These are phyloP conservation scores for Sardina pilchardus DNA, from an alignment of 2,113 vertebrate genomes.

Conservation along the genomic window DNA sequence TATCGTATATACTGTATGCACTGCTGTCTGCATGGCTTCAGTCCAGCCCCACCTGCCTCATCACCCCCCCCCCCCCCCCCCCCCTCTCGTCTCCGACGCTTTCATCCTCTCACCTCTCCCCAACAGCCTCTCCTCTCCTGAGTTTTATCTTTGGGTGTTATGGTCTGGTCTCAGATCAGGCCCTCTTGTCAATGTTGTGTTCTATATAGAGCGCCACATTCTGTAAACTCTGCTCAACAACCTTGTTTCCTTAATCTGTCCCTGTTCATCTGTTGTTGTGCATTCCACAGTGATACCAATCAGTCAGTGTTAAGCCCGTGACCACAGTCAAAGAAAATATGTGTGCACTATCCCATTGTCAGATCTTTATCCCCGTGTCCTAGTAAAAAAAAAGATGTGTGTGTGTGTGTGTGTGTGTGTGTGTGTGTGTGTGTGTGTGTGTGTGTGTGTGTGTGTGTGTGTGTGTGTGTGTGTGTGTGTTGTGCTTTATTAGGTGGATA, in stretches of 20 bases:
- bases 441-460: not conserved
- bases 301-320: conserved; percentile 4
- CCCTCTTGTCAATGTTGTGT: not conserved
- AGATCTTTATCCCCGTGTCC: conserved; percentile 3
- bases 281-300: not conserved
- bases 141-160: not conserved
- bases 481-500: not conserved
- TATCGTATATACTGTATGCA: not conserved
- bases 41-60: not conserved
- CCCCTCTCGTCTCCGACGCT: not conserved
- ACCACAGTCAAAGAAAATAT: conserved; percentile 16
- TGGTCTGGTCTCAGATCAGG: not conserved
- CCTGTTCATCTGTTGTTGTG: conserved; percentile 5
- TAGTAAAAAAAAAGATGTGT: not conserved
- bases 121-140: not conserved
- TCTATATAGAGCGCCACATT: not conserved
- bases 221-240: not conserved
- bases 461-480: not conserved
- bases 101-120: not conserved
- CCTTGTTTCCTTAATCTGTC: not conserved
- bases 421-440: not conserved
- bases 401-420: not conserved
- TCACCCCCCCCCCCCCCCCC: not conserved
- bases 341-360: conserved; percentile 16
- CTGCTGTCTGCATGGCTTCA: not conserved